phyloP scores from a whole-genome alignment of 2,797 vertebrate genomes.

The Rhodeus uyekii region DNA sequence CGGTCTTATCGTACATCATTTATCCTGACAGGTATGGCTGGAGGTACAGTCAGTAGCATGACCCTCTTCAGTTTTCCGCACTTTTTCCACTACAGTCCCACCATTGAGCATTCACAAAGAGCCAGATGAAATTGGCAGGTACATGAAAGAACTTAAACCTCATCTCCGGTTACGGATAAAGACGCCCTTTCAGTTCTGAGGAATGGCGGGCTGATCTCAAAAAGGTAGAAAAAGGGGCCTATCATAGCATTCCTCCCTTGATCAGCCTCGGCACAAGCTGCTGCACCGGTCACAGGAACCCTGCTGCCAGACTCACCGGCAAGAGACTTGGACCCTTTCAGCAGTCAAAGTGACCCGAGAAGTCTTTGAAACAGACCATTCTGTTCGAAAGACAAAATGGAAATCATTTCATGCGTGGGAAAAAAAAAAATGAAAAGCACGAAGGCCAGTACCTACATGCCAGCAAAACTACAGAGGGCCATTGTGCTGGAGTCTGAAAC shows the following conservation, averaged over 20 bases:
- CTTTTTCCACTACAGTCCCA: constrained; percentile 51
- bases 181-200: constrained; percentile 51
- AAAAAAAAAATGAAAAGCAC: neutral
- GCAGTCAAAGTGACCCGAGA: constrained; percentile 35
- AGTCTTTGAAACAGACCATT: constrained; percentile 31
- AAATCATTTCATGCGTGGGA: constrained; percentile 27
- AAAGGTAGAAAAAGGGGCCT: constrained; percentile 31
- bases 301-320: constrained; percentile 14
- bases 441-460: neutral
- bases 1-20: constrained; percentile 21
- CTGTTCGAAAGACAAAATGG: constrained; percentile 26
- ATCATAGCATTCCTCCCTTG: constrained; percentile 41
- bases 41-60: constrained; percentile 22
- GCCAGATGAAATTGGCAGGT: constrained; percentile 54
- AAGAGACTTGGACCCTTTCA: constrained; percentile 15
- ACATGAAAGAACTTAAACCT: constrained; percentile 58
- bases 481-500: constrained; percentile 45
- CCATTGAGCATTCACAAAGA: constrained; percentile 61
- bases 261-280: constrained; percentile 29
- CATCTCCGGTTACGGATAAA: constrained; percentile 60
- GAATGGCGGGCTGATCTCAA: constrained; percentile 35
- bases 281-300: constrained; percentile 18
- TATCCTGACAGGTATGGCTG: constrained; percentile 27
- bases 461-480: constrained; percentile 46
- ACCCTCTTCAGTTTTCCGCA: constrained; percentile 33